Conservation (phyloP, 2,888 invertebrate genomes). For the Platycheirus albimanus region DNA sequence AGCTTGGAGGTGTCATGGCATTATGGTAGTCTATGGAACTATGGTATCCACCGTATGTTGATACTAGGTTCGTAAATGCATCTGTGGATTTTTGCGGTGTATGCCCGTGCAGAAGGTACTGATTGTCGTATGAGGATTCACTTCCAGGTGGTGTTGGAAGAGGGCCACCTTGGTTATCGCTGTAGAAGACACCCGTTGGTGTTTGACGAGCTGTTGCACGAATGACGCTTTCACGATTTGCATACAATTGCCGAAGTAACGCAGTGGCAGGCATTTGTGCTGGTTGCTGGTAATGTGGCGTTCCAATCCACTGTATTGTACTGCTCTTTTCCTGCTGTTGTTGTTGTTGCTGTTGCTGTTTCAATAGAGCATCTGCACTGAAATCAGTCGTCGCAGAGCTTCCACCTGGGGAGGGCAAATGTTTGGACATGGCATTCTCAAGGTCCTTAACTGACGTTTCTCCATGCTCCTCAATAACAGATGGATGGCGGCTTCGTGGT, state of each 20-base stretch:
- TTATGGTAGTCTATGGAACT: slow-evolving; percentile 92
- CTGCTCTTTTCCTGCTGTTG: slow-evolving; percentile 85
- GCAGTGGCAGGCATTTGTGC: slow-evolving; percentile 93
- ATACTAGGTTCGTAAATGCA: slow-evolving; percentile 85
- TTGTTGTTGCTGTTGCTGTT: slow-evolving; percentile 87
- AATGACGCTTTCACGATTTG: slow-evolving; percentile 97
- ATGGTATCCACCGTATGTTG: slow-evolving; percentile 85
- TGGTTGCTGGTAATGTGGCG: slow-evolving; percentile 85
- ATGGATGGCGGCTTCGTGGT: slow-evolving; percentile 81
- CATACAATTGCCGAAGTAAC: slow-evolving; percentile 93
- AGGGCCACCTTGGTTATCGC: slow-evolving; percentile 86
- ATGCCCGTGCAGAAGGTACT: slow-evolving; percentile 84
- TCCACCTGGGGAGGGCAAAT: slow-evolving; percentile 87
- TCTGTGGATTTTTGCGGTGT: slow-evolving; percentile 84
- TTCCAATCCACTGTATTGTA: slow-evolving; percentile 97
- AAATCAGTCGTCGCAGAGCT: slow-evolving; percentile 91
- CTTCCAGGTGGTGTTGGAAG: slow-evolving; percentile 95
- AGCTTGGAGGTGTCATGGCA: slow-evolving; percentile 98
- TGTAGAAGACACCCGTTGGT: slow-evolving; percentile 81
- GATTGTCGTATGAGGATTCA: slow-evolving; percentile 88
- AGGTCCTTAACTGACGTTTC: slow-evolving; percentile 88
- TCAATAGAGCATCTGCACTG: slow-evolving; percentile 92
- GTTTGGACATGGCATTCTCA: slow-evolving; percentile 98
- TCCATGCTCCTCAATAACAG: slow-evolving; percentile 81
- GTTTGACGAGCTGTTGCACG: slow-evolving; percentile 89